A percentile compares a stretch with the other conserved stretches of the same genome.
These are phyloP conservation scores for Labroides dimidiatus DNA, from an alignment of 2,797 vertebrate species.

Conservation along the genomic window DNA sequence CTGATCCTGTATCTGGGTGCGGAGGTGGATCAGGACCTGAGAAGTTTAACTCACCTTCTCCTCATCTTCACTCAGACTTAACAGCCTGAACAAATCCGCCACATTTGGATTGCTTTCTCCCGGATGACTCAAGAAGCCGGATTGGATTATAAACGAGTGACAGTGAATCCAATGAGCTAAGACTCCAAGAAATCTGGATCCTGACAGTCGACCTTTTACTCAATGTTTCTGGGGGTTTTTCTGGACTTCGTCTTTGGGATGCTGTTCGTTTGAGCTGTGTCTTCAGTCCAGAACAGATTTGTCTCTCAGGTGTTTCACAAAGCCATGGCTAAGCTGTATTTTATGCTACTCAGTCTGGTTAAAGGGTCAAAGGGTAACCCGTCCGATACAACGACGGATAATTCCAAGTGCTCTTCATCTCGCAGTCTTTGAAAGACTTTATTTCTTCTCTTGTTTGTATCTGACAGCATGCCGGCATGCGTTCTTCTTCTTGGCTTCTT, in stretches of 20 bases:
- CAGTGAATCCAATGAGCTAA: neutral
- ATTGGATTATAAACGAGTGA: neutral
- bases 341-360: conserved; percentile 20
- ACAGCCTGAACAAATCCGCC: neutral
- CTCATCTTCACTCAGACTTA: neutral
- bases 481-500: conserved; percentile 54
- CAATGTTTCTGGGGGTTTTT: neutral
- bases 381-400: conserved; percentile 13
- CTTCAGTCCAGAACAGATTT: too few species aligned
- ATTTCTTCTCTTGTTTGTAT: conserved; percentile 12
- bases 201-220: neutral
- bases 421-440: conserved; percentile 16
- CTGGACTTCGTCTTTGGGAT: neutral
- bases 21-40: neutral
- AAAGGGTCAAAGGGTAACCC: conserved; percentile 29
- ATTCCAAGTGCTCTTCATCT: conserved; percentile 67
- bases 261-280: conserved; percentile 7
- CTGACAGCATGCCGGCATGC: conserved; percentile 72
- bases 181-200: neutral
- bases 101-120: neutral
- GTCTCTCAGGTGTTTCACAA: neutral
- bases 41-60: neutral
- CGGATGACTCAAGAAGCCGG: neutral
- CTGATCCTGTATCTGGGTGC: neutral
- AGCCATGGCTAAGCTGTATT: neutral